These are phyloP conservation scores for Thamnophis sirtalis DNA, from an alignment of 2,113 vertebrate species.

Conservation along the genomic window DNA sequence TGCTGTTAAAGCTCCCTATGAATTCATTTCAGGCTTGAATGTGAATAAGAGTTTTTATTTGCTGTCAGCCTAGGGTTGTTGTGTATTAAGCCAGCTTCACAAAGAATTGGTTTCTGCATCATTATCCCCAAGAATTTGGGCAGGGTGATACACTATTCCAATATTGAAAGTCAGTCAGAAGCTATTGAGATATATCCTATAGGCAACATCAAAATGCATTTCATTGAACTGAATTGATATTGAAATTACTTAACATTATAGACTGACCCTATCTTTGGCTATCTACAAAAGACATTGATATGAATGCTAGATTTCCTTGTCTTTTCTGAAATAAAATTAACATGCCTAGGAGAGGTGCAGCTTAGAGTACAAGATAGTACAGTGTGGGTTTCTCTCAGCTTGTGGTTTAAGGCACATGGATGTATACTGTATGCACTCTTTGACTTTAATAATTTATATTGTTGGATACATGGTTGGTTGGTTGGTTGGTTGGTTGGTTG, in stretches of 20 bases:
- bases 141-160: constrained; percentile 49
- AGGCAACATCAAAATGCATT: constrained; percentile 50
- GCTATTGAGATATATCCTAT: constrained; percentile 41
- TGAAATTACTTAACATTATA: constrained; percentile 48
- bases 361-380: neutral
- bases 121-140: constrained; percentile 38
- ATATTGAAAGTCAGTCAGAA: constrained; percentile 40
- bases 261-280: constrained; percentile 36
- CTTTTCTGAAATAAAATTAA: constrained; percentile 3
- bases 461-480: neutral
- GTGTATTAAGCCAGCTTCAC: constrained; percentile 14
- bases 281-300: neutral
- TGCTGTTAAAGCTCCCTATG: constrained; percentile 22
- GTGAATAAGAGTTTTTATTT: constrained; percentile 33
- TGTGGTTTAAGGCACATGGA: neutral
- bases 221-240: constrained; percentile 47
- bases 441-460: neutral
- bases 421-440: constrained; percentile 7
- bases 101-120: constrained; percentile 48
- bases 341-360: neutral
- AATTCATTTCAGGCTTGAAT: constrained; percentile 38
- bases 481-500: neutral
- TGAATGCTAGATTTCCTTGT: constrained; percentile 20
- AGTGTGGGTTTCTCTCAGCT: neutral
- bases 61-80: neutral